Conservation (phyloP, 2,888 invertebrate species). For the Ectropis crepuscularia region DNA sequence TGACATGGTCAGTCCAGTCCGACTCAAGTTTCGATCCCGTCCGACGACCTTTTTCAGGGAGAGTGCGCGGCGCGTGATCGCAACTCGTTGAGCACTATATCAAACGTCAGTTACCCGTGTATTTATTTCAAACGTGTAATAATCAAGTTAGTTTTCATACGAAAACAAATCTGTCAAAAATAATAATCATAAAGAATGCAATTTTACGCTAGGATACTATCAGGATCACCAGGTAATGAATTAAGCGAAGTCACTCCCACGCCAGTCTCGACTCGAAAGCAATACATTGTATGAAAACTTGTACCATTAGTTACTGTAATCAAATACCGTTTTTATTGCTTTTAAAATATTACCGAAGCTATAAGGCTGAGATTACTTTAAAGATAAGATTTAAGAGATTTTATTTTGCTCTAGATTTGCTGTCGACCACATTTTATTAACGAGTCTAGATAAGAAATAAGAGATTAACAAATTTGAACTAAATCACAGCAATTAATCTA, state of each 20-base stretch:
- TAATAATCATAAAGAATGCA: too few species aligned
- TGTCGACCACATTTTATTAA: conserved; percentile 1
- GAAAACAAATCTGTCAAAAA: too few species aligned
- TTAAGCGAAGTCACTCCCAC: conserved; percentile 47
- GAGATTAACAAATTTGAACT: neutral
- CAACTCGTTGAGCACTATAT: too few species aligned
- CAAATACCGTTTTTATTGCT: conserved; percentile 28
- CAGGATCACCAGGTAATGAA: conserved; percentile 41
- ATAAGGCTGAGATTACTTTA: conserved; percentile 23
- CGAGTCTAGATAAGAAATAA: conserved; percentile 9
- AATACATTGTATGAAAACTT: conserved; percentile 30
- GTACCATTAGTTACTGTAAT: conserved; percentile 25
- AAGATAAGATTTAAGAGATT: conserved; percentile 13
- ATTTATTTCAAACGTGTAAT: too few species aligned
- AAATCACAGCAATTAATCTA: too few species aligned
- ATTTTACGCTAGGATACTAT: conserved; percentile 37
- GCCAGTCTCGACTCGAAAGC: conserved; percentile 33
- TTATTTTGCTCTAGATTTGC: conserved; percentile 6
- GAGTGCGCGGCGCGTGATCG: too few species aligned
- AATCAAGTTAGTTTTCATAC: too few species aligned
- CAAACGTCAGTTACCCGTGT: too few species aligned
- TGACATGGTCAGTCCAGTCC: too few species aligned
- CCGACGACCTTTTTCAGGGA: too few species aligned
- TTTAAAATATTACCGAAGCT: conserved; percentile 16
- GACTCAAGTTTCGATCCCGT: too few species aligned